phyloP scores from a whole-genome alignment of 2,113 vertebrate species.

The Alethe castanea region DNA sequence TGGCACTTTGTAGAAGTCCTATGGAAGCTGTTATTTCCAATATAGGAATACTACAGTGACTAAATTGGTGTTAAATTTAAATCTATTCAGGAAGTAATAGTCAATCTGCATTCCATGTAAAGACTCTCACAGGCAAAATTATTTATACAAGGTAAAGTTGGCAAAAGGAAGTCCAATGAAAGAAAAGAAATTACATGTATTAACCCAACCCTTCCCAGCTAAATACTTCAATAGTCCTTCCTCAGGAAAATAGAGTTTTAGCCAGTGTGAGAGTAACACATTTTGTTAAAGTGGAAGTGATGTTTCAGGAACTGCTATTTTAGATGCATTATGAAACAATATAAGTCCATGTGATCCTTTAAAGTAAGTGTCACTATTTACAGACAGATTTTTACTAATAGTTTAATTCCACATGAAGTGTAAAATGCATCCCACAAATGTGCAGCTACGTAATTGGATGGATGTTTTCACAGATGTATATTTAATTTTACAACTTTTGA shows the following conservation, averaged over 20 bases:
- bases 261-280: constrained; percentile 21
- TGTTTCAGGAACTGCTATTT: constrained; percentile 61
- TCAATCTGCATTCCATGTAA: constrained; percentile 72
- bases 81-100: constrained; percentile 84
- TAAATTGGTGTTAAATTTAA: constrained; percentile 80
- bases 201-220: constrained; percentile 59
- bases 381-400: constrained; percentile 59
- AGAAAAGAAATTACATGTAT: constrained; percentile 61
- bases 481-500: constrained; percentile 68
- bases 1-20: constrained; percentile 81
- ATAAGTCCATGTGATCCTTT: constrained; percentile 47
- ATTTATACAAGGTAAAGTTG: constrained; percentile 78
- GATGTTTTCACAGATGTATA: constrained; percentile 66
- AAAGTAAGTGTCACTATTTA: constrained; percentile 57
- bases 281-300: constrained; percentile 58
- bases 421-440: constrained; percentile 53
- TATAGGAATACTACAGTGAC: constrained; percentile 74
- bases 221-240: constrained; percentile 45
- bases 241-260: constrained; percentile 55
- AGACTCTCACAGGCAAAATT: constrained; percentile 75
- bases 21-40: constrained; percentile 77
- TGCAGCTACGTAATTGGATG: constrained; percentile 30
- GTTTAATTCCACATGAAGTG: constrained; percentile 51
- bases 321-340: constrained; percentile 55
- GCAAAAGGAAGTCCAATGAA: constrained; percentile 73